These are phyloP conservation scores for Mus caroli DNA, from an alignment of 2,797 vertebrate genomes.

Conservation along the genomic window DNA sequence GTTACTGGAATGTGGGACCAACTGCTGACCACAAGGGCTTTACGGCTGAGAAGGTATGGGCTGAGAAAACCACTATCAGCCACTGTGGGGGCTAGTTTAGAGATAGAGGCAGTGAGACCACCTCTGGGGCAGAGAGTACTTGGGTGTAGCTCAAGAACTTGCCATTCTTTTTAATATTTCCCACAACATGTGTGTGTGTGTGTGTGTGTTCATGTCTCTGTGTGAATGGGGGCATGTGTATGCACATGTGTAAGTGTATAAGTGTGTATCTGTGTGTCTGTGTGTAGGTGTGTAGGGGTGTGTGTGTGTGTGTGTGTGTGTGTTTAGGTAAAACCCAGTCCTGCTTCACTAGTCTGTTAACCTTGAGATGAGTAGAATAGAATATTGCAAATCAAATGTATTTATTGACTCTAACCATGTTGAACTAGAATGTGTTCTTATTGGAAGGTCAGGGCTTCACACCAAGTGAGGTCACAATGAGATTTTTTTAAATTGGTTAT, in stretches of 20 bases:
- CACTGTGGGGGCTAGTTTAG: no score
- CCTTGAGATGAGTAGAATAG: not conserved
- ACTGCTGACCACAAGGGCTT: no score
- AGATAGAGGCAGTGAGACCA: no score
- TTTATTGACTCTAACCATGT: not conserved
- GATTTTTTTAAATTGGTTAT: not conserved
- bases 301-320: not conserved
- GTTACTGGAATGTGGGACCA: no score
- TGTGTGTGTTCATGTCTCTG: not conserved
- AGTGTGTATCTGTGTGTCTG: not conserved
- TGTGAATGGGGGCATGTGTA: no score
- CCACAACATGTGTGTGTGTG: not conserved
- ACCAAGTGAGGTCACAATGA: not conserved
- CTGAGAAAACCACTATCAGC: no score
- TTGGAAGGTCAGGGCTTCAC: not conserved
- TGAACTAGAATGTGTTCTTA: not conserved
- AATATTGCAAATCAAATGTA: not conserved
- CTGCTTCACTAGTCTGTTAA: not conserved
- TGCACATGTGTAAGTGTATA: no score
- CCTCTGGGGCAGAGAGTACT: no score
- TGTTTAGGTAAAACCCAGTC: not conserved
- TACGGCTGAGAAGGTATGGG: no score
- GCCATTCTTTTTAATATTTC: no score
- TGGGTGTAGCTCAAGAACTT: no score
- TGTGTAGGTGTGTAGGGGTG: not conserved